Percentiles rank a stretch among this genome's conserved stretches.
phyloP scores from a whole-genome alignment of 2,888 invertebrate genomes.

The Nysson spinosus region DNA sequence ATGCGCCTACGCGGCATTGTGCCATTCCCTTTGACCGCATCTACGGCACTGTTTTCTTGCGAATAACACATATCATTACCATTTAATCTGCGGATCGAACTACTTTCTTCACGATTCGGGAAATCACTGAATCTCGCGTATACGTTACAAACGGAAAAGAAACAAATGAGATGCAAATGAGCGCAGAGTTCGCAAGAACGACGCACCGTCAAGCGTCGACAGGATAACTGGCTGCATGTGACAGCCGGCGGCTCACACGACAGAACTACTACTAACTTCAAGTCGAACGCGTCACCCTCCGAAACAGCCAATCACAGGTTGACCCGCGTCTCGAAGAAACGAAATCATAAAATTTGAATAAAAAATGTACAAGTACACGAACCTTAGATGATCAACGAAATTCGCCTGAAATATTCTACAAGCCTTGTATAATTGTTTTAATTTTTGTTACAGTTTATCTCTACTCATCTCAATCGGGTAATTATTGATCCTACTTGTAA shows the following conservation, averaged over 20 bases:
- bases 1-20: conserved; percentile 26
- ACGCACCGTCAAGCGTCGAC: conserved; percentile 49
- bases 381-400: too few species aligned
- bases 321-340: conserved; percentile 4
- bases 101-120: too few species aligned
- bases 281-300: conserved; percentile 13
- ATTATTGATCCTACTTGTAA: too few species aligned
- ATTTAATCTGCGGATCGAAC: too few species aligned
- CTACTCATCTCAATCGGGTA: too few species aligned
- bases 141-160: not conserved
- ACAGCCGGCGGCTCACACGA: conserved; percentile 56
- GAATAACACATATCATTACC: too few species aligned
- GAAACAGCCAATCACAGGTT: not conserved
- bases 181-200: conserved; percentile 7
- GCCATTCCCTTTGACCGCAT: conserved; percentile 9
- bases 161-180: not conserved
- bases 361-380: not conserved
- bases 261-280: conserved; percentile 30
- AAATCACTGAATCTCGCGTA: too few species aligned
- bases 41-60: conserved; percentile 27
- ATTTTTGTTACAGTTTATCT: too few species aligned
- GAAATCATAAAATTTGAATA: not conserved
- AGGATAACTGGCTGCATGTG: conserved; percentile 64
- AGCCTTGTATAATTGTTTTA: too few species aligned
- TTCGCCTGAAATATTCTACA: not conserved